Conservation (phyloP, 2,888 invertebrate genomes). For the Ephialtes manifestator region DNA sequence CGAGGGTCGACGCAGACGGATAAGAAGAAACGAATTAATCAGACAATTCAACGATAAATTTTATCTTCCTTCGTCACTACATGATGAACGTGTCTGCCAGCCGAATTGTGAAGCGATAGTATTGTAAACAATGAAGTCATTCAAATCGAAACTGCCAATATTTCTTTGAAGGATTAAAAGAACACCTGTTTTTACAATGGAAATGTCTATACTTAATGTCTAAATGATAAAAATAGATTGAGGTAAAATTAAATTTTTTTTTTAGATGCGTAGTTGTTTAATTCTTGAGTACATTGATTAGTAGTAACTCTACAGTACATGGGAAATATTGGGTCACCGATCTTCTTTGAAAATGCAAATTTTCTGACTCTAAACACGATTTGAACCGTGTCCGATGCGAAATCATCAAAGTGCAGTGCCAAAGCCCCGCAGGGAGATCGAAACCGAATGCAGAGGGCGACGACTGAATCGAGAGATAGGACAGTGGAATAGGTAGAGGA, state of each 20-base stretch:
- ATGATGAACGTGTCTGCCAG: neutral
- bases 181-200: too few species aligned
- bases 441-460: slow-evolving; percentile 36
- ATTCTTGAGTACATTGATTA: too few species aligned
- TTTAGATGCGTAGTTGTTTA: too few species aligned
- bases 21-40: slow-evolving; percentile 22
- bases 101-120: too few species aligned
- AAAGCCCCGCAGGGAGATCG: slow-evolving; percentile 66
- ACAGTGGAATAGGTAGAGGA: slow-evolving; percentile 20
- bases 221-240: too few species aligned
- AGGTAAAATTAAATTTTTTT: too few species aligned
- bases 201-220: too few species aligned
- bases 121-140: too few species aligned
- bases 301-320: neutral
- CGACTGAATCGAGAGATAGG: slow-evolving; percentile 42
- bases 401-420: slow-evolving; percentile 67
- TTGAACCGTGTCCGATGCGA: slow-evolving; percentile 50
- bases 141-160: too few species aligned
- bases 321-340: neutral
- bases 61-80: neutral
- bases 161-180: too few species aligned
- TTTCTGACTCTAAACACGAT: slow-evolving; percentile 18
- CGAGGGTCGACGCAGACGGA: neutral
- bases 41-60: slow-evolving; percentile 36
- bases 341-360: slow-evolving; percentile 24